phyloP scores from a whole-genome alignment of 2,888 invertebrate species.

The Limenitis arthemis region DNA sequence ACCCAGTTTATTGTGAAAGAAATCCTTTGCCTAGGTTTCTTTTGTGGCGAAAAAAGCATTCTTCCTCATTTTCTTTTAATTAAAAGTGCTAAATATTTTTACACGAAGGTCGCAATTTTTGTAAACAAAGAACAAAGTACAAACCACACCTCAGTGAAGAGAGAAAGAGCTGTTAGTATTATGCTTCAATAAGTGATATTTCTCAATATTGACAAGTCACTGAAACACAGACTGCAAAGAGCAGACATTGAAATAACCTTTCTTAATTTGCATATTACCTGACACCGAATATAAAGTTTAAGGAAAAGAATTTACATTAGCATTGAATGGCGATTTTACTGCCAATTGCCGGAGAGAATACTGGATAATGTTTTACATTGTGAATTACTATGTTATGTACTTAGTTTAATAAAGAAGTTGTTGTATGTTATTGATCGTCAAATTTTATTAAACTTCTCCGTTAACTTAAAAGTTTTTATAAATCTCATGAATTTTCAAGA shows the following conservation, averaged over 20 bases:
- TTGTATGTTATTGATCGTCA: too few relatives aligned
- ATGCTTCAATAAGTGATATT: neutral
- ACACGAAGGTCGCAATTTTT: too few relatives aligned
- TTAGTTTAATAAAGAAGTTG: neutral
- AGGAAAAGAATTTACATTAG: constrained; percentile 10
- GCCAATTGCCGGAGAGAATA: constrained; percentile 6
- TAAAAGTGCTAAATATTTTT: neutral
- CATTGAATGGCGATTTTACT: constrained; percentile 12
- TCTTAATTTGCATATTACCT: constrained; percentile 4
- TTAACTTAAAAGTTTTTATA: too few relatives aligned
- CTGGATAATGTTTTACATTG: neutral
- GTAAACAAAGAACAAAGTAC: too few relatives aligned
- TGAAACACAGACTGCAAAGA: neutral
- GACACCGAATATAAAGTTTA: constrained; percentile 8
- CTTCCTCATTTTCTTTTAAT: neutral
- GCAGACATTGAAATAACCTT: constrained; percentile 1
- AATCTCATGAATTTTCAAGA: too few relatives aligned
- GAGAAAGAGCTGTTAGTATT: too few relatives aligned
- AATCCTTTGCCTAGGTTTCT: constrained; percentile 18
- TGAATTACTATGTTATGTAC: neutral
- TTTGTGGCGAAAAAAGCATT: constrained; percentile 8
- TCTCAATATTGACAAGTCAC: neutral
- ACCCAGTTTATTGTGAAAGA: constrained; percentile 12
- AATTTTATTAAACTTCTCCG: too few relatives aligned
- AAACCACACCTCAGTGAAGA: too few relatives aligned